phyloP scores from a whole-genome alignment of 2,113 vertebrate species.

The Rafetus swinhoei region DNA sequence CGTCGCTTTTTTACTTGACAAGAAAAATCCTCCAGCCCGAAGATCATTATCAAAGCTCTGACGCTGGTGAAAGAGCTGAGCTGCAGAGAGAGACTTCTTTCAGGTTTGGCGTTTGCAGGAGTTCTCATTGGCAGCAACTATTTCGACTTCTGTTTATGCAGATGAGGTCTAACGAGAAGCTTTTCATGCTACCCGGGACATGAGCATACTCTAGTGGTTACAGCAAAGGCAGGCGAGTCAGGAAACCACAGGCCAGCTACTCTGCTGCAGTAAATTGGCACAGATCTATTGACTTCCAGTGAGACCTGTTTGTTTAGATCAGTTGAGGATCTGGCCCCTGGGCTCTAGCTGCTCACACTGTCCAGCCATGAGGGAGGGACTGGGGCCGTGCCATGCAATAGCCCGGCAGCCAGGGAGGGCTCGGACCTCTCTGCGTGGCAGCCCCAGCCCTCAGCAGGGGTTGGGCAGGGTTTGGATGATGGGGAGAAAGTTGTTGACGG shows the following conservation, averaged over 20 bases:
- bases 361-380: no score
- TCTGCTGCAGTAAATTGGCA: not conserved
- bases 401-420: no score
- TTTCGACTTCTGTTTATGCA: not conserved
- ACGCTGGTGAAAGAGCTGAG: rapidly evolving
- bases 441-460: no score
- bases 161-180: not conserved
- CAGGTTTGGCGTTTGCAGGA: not conserved
- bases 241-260: rapidly evolving
- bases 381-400: no score
- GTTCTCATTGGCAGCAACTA: rapidly evolving
- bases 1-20: not conserved
- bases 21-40: not conserved
- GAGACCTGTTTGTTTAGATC: not conserved
- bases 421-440: no score
- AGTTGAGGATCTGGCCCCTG: rapidly evolving
- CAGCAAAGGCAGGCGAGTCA: not conserved
- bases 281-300: not conserved
- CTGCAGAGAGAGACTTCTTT: not conserved
- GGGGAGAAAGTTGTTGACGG: no score
- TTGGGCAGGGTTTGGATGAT: no score
- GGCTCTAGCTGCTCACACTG: not conserved
- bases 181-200: not conserved
- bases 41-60: not conserved
- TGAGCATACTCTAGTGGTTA: not conserved